Percentiles rank a stretch among this genome's conserved stretches.
phyloP scores from a whole-genome alignment of 2,797 vertebrate genomes.

The Lepus townsendii region DNA sequence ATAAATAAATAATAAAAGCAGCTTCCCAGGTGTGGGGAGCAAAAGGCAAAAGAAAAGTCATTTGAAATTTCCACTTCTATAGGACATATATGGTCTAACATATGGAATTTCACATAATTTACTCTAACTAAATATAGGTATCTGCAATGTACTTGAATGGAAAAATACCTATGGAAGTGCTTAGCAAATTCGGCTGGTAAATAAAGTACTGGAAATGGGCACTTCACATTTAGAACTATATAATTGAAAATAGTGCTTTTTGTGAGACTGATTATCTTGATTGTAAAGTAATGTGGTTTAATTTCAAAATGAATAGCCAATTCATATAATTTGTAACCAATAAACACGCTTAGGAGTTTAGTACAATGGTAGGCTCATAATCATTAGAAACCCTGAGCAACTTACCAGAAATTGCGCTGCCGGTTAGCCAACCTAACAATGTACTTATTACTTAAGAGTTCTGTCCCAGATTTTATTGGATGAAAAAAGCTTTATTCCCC shows the following conservation, averaged over 20 bases:
- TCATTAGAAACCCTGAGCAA: background rate
- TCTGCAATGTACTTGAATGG: background rate
- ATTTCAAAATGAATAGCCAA: conserved; percentile 20
- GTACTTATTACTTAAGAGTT: background rate
- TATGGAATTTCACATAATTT: background rate
- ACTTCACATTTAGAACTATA: background rate
- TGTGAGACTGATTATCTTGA: background rate
- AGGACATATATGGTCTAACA: background rate
- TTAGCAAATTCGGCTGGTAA: background rate
- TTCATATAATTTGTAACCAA: background rate
- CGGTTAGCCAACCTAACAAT: background rate
- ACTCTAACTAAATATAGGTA: background rate
- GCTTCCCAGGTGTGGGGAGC: too few relatives aligned
- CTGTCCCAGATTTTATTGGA: background rate
- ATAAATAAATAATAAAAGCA: too few relatives aligned
- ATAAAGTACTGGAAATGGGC: background rate
- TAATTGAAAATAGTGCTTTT: conserved; percentile 48
- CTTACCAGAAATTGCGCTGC: background rate
- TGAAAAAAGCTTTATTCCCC: background rate
- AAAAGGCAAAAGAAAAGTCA: background rate
- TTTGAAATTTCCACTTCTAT: conserved; percentile 26
- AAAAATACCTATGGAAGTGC: background rate
- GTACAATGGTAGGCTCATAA: background rate
- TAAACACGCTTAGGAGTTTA: background rate
- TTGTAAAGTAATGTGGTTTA: conserved; percentile 43